These are phyloP conservation scores for Platysternon megacephalum DNA, from an alignment of 2,113 vertebrate genomes.

Conservation along the genomic window DNA sequence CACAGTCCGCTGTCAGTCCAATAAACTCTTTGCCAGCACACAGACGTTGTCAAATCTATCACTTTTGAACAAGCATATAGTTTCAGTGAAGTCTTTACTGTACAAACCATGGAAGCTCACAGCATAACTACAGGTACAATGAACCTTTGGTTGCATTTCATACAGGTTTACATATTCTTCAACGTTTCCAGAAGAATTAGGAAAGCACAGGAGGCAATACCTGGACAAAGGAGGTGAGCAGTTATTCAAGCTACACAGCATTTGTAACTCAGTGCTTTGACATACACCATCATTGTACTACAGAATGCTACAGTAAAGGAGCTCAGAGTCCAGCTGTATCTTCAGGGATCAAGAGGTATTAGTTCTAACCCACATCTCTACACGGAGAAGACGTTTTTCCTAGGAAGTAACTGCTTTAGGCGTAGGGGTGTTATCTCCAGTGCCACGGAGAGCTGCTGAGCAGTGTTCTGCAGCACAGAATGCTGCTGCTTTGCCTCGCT, in stretches of 20 bases:
- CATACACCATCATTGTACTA: neutral
- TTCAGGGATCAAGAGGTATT: neutral
- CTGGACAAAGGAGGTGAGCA: conserved; percentile 38
- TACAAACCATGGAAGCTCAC: conserved; percentile 12
- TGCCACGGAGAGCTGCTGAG: neutral
- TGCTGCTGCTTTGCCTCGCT: neutral
- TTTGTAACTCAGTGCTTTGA: neutral
- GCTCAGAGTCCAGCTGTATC: neutral
- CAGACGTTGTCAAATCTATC: neutral
- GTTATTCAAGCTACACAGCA: conserved; percentile 49
- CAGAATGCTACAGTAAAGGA: neutral
- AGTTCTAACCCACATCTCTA: neutral
- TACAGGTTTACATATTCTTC: neutral
- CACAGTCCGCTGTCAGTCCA: conserved; percentile 7
- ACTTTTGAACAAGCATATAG: neutral
- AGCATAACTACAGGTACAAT: neutral
- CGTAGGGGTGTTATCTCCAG: neutral
- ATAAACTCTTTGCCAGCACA: neutral
- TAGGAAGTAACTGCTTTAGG: neutral
- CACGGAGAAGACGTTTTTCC: neutral
- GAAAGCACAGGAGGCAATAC: neutral
- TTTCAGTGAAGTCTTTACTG: conserved; percentile 34
- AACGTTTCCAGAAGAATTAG: conserved; percentile 1
- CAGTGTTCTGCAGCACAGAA: neutral
- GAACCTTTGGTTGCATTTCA: neutral